These are phyloP conservation scores for Urocitellus parryii DNA, from an alignment of 2,113 vertebrate genomes.

Conservation along the genomic window DNA sequence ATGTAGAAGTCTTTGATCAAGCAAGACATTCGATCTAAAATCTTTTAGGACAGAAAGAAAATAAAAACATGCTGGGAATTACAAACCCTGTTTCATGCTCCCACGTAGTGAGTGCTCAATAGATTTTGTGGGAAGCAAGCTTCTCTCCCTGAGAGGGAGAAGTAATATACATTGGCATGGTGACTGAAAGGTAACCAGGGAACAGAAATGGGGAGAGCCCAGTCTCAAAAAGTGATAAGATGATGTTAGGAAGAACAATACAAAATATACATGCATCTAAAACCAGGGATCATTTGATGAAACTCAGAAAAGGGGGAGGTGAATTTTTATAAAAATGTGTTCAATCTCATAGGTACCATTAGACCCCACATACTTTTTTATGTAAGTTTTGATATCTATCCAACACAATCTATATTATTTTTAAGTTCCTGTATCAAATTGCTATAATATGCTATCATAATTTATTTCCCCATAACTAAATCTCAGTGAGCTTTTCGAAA, in stretches of 20 bases:
- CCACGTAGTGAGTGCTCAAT: background rate
- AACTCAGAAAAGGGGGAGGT: background rate
- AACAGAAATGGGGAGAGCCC: background rate
- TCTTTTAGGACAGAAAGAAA: background rate
- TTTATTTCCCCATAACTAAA: background rate
- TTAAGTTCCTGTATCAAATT: constrained; percentile 17
- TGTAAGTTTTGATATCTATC: constrained; percentile 7
- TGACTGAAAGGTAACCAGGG: background rate
- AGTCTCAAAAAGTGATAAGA: background rate
- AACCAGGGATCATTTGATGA: background rate
- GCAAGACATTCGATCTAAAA: constrained; percentile 60
- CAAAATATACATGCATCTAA: background rate
- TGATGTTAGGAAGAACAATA: background rate
- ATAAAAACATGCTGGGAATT: background rate
- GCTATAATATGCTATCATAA: background rate
- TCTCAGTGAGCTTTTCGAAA: constrained; percentile 21
- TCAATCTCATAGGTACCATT: background rate
- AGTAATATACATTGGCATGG: background rate
- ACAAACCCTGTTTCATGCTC: background rate
- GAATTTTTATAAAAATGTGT: background rate
- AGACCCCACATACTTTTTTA: background rate
- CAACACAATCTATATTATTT: background rate
- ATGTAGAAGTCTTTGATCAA: constrained; percentile 68
- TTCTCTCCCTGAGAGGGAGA: background rate
- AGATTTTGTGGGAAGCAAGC: background rate